A percentile compares a stretch with the other conserved stretches of the same genome.
phyloP scores from a whole-genome alignment of 2,888 invertebrate genomes.

The Pseudococcus jackbeardsleyi region DNA sequence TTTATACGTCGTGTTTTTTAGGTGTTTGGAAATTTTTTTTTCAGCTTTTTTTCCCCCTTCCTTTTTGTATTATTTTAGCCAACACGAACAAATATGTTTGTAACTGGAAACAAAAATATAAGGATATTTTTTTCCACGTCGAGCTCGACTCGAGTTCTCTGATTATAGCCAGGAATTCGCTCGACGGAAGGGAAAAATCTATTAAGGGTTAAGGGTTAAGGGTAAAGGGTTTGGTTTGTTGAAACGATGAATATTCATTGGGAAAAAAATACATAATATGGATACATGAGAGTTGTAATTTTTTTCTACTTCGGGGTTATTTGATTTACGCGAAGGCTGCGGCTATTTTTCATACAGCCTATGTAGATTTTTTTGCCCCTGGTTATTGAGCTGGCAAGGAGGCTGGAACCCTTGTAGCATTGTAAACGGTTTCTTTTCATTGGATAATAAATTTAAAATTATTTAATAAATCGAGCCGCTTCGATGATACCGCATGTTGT shows the following conservation, averaged over 20 bases:
- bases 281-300: slow-evolving; percentile 20
- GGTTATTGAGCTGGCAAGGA: neutral
- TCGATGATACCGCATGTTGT: neutral
- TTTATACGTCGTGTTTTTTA: slow-evolving; percentile 11
- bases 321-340: slow-evolving; percentile 21
- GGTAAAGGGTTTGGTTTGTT: slow-evolving; percentile 13
- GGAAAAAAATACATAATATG: slow-evolving; percentile 14
- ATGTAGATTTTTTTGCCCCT: neutral
- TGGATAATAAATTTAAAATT: slow-evolving; percentile 45
- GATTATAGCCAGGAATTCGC: neutral
- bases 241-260: slow-evolving; percentile 51
- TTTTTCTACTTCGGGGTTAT: slow-evolving; percentile 19
- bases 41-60: neutral
- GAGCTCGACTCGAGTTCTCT: neutral
- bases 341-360: slow-evolving; percentile 20
- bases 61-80: neutral
- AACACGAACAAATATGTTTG: neutral
- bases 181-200: neutral
- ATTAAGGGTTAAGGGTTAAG: neutral
- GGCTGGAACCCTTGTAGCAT: neutral
- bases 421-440: slow-evolving; percentile 8
- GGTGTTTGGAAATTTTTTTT: slow-evolving; percentile 15
- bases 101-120: slow-evolving; percentile 28
- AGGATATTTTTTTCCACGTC: neutral
- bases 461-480: slow-evolving; percentile 33